Base-by-base conservation (phyloP, 2,113 vertebrate genomes). In the Hypanus sabinus region DNA sequence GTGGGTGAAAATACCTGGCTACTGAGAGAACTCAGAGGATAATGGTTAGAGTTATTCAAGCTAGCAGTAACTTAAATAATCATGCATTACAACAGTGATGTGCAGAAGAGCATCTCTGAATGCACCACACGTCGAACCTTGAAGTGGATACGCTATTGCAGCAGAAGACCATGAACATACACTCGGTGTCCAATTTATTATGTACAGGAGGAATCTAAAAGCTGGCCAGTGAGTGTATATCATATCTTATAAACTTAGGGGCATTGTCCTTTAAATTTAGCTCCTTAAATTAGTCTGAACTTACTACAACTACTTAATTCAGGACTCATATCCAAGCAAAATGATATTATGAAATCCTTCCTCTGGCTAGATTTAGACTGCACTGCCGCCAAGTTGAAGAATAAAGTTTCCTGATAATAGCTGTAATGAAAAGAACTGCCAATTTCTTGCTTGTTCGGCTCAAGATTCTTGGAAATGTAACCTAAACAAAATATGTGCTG, bases 211-310 rank as follows among this genome's bases (percentile, higher is more conserved):
- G 46, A 46, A 46, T 46, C 46, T 46, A 46, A 46, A 46, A 46
- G 4, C 46, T 46, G 46, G 46, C 46, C 46, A 46, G 46, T 46
- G 46, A 46, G 46, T 46, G 46, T 46, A 46, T 46, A 46, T 46
- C 46, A 46, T 46, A 46, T 71, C 10, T 12, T 27, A 93, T 71
- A 10, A 71, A 93, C 73, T 71, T 38, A n/a, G 90, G 18, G 68
- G 18, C 10, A 71, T 71, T 73, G 36, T 93, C 33, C 33, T 36
- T 24, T 91, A 3, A n/a, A 16, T 36, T 46, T 24, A 93, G 70
- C 68, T 93, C 90, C 36, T 75, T 20, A 30, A 70, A 93, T 73
- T 93, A 93, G 65, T 55, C 36, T 55, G 68, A 93, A 55, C 36
- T 46, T 93, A 36, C 36, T 55, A 93, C 22, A 93, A 93, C 22